Evolutionary conservation across 2,888 invertebrate species (phyloP).

Genomic region (Mesochorus sp.): DNA sequence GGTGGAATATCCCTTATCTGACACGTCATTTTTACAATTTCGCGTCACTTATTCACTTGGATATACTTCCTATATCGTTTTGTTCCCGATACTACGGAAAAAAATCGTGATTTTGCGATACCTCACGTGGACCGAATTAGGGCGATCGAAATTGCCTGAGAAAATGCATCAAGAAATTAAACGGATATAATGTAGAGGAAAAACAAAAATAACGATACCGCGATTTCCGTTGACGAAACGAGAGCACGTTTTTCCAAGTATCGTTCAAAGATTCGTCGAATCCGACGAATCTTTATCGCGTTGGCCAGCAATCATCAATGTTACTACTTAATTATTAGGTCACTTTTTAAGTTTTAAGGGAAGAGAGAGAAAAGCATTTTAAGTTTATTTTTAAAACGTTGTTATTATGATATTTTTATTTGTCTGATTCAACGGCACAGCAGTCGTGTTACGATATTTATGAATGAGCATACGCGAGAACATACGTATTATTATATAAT

Average conservation of each 20-base stretch:
- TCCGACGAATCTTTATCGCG: constrained; percentile 36
- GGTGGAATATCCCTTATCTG: too few relatives aligned
- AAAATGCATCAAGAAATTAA: neutral
- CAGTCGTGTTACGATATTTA: constrained; percentile 65
- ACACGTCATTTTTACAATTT: too few relatives aligned
- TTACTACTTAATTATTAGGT: constrained; percentile 56
- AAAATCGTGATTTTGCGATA: neutral
- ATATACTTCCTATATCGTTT: neutral
- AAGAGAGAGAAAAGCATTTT: constrained; percentile 16
- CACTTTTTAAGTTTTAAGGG: constrained; percentile 20
- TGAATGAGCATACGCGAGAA: constrained; percentile 60
- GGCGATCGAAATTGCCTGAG: neutral
- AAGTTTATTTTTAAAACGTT: constrained; percentile 30
- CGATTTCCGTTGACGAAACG: neutral
- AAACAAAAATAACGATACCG: neutral
- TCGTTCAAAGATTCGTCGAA: neutral
- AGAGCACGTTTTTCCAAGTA: neutral
- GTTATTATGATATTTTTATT: constrained; percentile 43
- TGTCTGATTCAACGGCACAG: constrained; percentile 29
- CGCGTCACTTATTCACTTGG: too few relatives aligned
- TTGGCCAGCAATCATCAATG: constrained; percentile 62
- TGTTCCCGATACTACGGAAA: neutral
- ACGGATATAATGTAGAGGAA: neutral
- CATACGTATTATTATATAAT: constrained; percentile 50
- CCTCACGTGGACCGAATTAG: neutral